Base-by-base conservation (phyloP, 2,113 vertebrate genomes). In the Poeciliopsis occidentalis region DNA sequence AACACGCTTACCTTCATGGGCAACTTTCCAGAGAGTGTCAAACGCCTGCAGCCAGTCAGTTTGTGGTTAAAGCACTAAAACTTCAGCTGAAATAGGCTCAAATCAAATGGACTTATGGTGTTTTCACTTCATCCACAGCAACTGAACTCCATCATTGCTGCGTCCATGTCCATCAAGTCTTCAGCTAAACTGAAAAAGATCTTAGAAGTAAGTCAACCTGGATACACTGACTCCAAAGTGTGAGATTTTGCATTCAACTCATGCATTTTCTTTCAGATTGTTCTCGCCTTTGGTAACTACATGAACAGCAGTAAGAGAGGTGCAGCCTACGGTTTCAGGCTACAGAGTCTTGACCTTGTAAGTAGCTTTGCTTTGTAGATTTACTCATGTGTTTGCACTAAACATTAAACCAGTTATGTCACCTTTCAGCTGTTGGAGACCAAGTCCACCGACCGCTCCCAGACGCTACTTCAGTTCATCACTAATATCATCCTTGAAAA, bases 221-320 rank as follows among this genome's bases (percentile, higher is more conserved):
- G 69, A 12, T 17, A 7, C 1, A 13, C 29, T 27, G 11, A n/a
- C 17, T 37, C 44, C n/a, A 1, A 60, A 67, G 19, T 32, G 2
- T 30, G 61, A n/a, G 8, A 37, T 34, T 78, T 69, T 30, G 1
- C 13, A 12, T 15, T 71, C 7, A 63, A 32, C 2, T 39, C 7
- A 2, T 44, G 26, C 34, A 44, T 73, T 86, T 12, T 44, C 57
- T 37, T 60, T 0, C 90, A 99, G 98, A 97, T 99, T 0, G 95
- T 99, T 73, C 92, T 99, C 76, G 98, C 98, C 32, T 99, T 99
- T 0, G 98, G 98, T 32, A 99, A 99, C 95, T 99, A 99, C 87
- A 97, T 99, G 97, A 99, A 99, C 92, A 99, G 98, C 95, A 97
- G 97, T 89, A 99, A 99, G 82, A 95, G 95, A 0, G 97, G 97